phyloP scores from a whole-genome alignment of 2,888 invertebrate species.

The Drosophila testacea region DNA sequence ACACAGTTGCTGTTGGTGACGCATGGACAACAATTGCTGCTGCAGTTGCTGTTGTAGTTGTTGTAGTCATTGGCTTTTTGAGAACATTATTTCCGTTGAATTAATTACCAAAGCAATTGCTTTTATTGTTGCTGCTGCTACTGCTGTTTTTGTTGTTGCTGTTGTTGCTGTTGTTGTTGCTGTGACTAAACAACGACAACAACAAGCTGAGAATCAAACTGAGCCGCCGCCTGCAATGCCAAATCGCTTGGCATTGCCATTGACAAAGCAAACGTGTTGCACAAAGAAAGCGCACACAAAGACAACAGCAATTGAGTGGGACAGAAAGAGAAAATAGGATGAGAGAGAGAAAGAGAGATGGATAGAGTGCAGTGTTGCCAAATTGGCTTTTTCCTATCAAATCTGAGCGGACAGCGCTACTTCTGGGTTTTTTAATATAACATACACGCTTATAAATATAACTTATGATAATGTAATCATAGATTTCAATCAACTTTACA shows the following conservation, averaged over 20 bases:
- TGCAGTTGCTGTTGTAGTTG: slow-evolving; percentile 17
- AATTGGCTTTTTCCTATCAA: no score
- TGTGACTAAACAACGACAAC: slow-evolving; percentile 33
- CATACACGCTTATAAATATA: no score
- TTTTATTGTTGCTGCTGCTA: slow-evolving; percentile 28
- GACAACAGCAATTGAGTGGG: neutral
- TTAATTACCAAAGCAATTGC: slow-evolving; percentile 57
- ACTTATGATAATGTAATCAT: no score
- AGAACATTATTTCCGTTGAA: slow-evolving; percentile 69
- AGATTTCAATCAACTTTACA: no score
- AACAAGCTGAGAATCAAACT: slow-evolving; percentile 59
- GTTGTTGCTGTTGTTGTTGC: slow-evolving; percentile 19
- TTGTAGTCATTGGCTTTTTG: slow-evolving; percentile 27
- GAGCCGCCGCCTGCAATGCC: slow-evolving; percentile 53
- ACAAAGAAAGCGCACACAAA: slow-evolving; percentile 51
- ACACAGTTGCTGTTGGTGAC: slow-evolving; percentile 36
- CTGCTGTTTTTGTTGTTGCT: slow-evolving; percentile 4
- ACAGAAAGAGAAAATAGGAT: neutral
- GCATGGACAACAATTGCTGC: slow-evolving; percentile 24
- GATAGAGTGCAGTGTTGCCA: neutral
- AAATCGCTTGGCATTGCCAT: slow-evolving; percentile 57
- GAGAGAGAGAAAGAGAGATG: slow-evolving; percentile 3
- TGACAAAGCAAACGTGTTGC: slow-evolving; percentile 54
- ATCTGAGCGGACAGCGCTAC: no score
- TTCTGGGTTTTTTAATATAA: no score